Evolutionary conservation across 2,888 invertebrate genomes (phyloP).

Genomic region (Heliconius ismenius): DNA sequence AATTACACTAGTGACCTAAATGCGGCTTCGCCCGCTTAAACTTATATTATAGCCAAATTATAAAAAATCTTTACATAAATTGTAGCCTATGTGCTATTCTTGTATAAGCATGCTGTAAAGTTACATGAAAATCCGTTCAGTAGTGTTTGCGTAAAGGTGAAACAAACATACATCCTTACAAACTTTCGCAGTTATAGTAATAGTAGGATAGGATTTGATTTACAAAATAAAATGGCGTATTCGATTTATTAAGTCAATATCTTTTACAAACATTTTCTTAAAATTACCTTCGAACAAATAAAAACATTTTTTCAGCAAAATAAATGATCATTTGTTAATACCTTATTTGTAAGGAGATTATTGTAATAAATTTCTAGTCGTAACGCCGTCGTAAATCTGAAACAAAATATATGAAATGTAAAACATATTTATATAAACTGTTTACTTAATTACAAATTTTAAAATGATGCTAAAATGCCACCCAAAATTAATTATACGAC

Average conservation of each 20-base stretch:
- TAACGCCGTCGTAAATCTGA: conserved; percentile 6
- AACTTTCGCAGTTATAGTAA: no score
- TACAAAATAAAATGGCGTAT: not conserved
- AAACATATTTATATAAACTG: not conserved
- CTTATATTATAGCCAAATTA: no score
- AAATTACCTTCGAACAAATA: not conserved
- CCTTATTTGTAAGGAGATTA: not conserved
- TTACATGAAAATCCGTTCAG: no score
- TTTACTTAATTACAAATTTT: no score
- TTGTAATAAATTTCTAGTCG: not conserved
- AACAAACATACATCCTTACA: no score
- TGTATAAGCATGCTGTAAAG: no score
- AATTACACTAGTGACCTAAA: not conserved
- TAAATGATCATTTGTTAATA: not conserved
- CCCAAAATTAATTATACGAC: not conserved
- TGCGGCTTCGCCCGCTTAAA: no score
- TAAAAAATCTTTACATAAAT: no score
- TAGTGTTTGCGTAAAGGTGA: no score
- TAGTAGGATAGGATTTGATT: not conserved
- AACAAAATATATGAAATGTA: conserved; percentile 2
- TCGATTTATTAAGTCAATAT: not conserved
- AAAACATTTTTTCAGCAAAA: not conserved
- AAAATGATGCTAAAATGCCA: not conserved
- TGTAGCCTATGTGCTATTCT: no score
- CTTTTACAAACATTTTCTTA: not conserved